Evolutionary conservation across 2,113 vertebrate genomes (phyloP), one percentile per base, ranked within the genome.

Genomic region (Callorhinus ursinus): DNA sequence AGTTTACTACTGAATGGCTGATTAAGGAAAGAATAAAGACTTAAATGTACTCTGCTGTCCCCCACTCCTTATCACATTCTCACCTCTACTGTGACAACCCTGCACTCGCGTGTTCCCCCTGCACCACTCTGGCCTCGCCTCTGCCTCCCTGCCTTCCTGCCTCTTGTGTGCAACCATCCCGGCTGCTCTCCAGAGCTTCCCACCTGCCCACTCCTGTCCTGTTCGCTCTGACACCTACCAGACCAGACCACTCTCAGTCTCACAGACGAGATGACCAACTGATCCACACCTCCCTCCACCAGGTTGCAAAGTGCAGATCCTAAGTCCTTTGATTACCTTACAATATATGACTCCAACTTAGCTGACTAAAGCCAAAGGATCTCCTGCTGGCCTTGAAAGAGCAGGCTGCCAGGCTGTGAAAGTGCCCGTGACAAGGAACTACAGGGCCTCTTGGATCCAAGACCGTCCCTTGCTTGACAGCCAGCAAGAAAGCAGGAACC

Each of bases 371-470:
- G 39, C 5, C n/a, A 49, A 7, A 67, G 59, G 24, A 1, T 69
- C 33, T 28, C 22, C 39, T 13, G 0, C 31, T 49, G 51, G 39
- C 24, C 63, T 67, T 26, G 36, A 80, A 33, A 22, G 61, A 22
- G 0, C 5, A 2, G 51, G 7, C 13, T 5, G 4, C 79, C 12
- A 28, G 10, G 7, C 7, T 24, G 3, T 36, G 24, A 53, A 4
- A 49, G n/a, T 42, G 7, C n/a, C 28, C 0, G 0, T 6, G 8
- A 19, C 7, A 22, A 46, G 18, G 28, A 83, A 36, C 4, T 21
- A 1, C 10, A 28, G 7, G 5, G 16, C 36, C 11, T 51, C 36
- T 33, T 12, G 14, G 18, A 74, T 28, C 57, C 14, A 13, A 84
- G 7, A 76, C 11, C 6, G 9, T 7, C 10, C 28, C 22, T 28